A percentile compares a stretch with the other conserved stretches of the same genome.
Conservation (phyloP, 2,888 invertebrate genomes). For the Nysson spinosus region DNA sequence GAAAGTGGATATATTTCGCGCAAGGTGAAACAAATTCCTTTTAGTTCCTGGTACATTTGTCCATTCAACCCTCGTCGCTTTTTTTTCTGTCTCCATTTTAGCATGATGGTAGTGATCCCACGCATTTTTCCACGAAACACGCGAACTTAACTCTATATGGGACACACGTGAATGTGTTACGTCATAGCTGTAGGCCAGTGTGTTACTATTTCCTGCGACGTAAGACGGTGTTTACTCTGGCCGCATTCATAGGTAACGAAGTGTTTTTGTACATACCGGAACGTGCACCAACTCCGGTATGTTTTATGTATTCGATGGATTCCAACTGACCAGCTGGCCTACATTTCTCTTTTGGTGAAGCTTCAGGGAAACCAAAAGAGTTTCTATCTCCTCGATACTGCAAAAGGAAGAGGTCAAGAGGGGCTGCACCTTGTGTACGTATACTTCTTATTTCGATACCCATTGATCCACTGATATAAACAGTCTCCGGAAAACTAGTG, state of each 20-base stretch:
- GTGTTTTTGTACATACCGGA: slow-evolving; percentile 23
- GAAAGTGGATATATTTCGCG: slow-evolving; percentile 14
- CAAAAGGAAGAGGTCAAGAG: slow-evolving; percentile 34
- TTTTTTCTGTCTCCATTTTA: not conserved
- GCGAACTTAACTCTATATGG: not conserved
- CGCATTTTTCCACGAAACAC: slow-evolving; percentile 9
- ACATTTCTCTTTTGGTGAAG: slow-evolving; percentile 32
- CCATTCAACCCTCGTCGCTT: not conserved
- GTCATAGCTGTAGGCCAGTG: not conserved
- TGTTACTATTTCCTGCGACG: no score
- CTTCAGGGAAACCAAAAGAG: slow-evolving; percentile 18
- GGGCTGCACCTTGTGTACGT: slow-evolving; percentile 25
- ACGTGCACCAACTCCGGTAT: slow-evolving; percentile 13
- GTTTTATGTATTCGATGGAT: slow-evolving; percentile 54
- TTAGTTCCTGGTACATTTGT: not conserved
- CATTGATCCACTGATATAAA: slow-evolving; percentile 53
- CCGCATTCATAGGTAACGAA: slow-evolving; percentile 35
- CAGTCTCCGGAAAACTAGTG: slow-evolving; percentile 19
- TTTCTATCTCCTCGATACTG: slow-evolving; percentile 16
- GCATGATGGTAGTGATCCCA: not conserved
- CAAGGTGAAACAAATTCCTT: slow-evolving; percentile 15
- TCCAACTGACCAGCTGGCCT: slow-evolving; percentile 46
- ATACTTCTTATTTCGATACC: slow-evolving; percentile 53
- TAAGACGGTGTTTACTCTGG: not conserved
- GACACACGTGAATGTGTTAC: not conserved